phyloP scores from a whole-genome alignment of 2,888 invertebrate genomes.

The Apodemia mormo region DNA sequence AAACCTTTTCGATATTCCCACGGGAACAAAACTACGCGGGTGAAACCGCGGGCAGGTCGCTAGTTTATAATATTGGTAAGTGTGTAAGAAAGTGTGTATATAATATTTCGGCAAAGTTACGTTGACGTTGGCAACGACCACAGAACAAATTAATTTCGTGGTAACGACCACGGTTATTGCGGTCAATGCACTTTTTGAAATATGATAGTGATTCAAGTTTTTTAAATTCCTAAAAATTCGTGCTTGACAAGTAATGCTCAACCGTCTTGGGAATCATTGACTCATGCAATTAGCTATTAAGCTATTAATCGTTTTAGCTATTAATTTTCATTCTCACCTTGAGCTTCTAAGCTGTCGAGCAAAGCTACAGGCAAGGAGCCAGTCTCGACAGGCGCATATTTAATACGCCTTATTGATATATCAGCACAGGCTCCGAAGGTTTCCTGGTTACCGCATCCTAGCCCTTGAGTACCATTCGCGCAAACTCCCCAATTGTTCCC shows the following conservation, averaged over 20 bases:
- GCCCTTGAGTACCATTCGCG: constrained; percentile 86
- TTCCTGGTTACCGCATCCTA: constrained; percentile 94
- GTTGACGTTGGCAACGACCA: too few relatives aligned
- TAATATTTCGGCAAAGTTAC: too few relatives aligned
- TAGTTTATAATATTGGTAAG: too few relatives aligned
- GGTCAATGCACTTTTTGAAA: too few relatives aligned
- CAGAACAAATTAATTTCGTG: too few relatives aligned
- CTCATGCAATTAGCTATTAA: not conserved
- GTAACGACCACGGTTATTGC: too few relatives aligned
- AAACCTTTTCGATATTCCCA: too few relatives aligned
- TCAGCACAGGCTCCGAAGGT: constrained; percentile 94
- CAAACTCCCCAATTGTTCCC: constrained; percentile 93
- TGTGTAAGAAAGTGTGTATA: too few relatives aligned
- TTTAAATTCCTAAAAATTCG: not conserved
- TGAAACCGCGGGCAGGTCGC: too few relatives aligned
- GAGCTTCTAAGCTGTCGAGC: not conserved
- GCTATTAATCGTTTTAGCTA: not conserved
- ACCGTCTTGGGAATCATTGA: not conserved
- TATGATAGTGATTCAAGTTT: too few relatives aligned
- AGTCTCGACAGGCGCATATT: not conserved
- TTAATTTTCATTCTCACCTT: not conserved
- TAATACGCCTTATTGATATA: constrained; percentile 78
- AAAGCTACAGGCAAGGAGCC: not conserved
- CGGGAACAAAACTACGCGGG: too few relatives aligned
- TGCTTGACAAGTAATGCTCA: not conserved